A percentile compares a stretch with the other conserved stretches of the same genome.
Conservation (phyloP, 2,888 invertebrate genomes). For the Nomada ferruginata region DNA sequence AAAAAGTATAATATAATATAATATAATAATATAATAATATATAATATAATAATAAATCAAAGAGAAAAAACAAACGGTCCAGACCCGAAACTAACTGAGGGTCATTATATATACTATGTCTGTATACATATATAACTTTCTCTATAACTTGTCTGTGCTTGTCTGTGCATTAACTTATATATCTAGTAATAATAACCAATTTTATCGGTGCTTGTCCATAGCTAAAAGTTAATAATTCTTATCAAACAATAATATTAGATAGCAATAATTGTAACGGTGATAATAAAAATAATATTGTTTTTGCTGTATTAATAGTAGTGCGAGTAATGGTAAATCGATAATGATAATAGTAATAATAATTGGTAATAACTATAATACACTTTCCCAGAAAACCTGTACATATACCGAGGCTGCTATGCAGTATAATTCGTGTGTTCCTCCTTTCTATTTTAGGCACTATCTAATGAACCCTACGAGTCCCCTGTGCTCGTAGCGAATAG, state of each 20-base stretch:
- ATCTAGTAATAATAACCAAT: slow-evolving; percentile 70
- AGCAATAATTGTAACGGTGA: slow-evolving; percentile 73
- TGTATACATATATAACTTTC: slow-evolving; percentile 65
- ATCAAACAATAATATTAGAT: slow-evolving; percentile 74
- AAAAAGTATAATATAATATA: slow-evolving; percentile 51
- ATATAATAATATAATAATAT: slow-evolving; percentile 41
- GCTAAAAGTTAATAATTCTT: slow-evolving; percentile 75
- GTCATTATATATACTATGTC: slow-evolving; percentile 56
- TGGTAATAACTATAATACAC: slow-evolving; percentile 75
- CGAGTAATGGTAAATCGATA: slow-evolving; percentile 65
- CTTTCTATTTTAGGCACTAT: slow-evolving; percentile 54
- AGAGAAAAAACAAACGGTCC: slow-evolving; percentile 65
- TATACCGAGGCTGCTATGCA: slow-evolving; percentile 69
- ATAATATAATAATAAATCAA: slow-evolving; percentile 65
- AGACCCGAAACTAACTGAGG: slow-evolving; percentile 49
- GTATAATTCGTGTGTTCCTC: slow-evolving; percentile 58
- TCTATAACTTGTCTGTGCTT: slow-evolving; percentile 67
- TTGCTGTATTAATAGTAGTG: slow-evolving; percentile 71
- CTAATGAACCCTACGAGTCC: slow-evolving; percentile 62
- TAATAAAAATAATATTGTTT: slow-evolving; percentile 75
- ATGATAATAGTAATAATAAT: slow-evolving; percentile 69
- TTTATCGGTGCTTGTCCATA: slow-evolving; percentile 73
- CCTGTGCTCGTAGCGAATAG: slow-evolving; percentile 49
- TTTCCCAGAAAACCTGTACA: slow-evolving; percentile 72
- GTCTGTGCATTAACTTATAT: slow-evolving; percentile 64